phyloP scores from a whole-genome alignment of 1,140 invertebrate species.

The Zaprionus gabonicus region DNA sequence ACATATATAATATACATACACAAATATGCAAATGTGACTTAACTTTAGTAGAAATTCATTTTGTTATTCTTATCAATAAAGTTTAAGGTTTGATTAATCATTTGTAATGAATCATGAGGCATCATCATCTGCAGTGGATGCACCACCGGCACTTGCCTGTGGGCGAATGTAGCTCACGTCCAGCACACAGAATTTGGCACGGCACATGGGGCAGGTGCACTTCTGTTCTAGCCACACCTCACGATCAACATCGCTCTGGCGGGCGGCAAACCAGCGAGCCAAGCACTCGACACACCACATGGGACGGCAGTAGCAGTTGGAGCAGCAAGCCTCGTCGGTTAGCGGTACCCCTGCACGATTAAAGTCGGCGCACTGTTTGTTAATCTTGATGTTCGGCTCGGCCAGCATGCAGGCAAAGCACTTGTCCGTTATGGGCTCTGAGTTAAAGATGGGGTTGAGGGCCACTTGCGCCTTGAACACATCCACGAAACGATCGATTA shows the following conservation, averaged over 20 bases:
- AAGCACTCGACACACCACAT: constrained; percentile 96
- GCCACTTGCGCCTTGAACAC: constrained; percentile 92
- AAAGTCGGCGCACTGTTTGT: constrained; percentile 88
- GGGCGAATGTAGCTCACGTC: constrained; percentile 88
- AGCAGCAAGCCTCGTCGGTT: constrained; percentile 84
- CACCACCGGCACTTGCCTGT: neutral
- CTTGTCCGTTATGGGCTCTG: constrained; percentile 89
- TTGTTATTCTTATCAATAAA: constrained; percentile 67
- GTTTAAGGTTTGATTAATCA: constrained; percentile 56
- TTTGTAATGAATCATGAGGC: constrained; percentile 48
- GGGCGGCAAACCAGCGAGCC: constrained; percentile 94
- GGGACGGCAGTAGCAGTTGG: constrained; percentile 89
- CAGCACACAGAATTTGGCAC: constrained; percentile 93
- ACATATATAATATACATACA: constrained; percentile 18
- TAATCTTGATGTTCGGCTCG: constrained; percentile 91
- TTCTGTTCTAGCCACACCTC: constrained; percentile 93
- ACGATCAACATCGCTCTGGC: constrained; percentile 90
- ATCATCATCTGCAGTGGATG: constrained; percentile 23
- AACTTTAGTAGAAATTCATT: constrained; percentile 56
- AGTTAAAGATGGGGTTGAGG: constrained; percentile 89
- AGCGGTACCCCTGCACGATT: constrained; percentile 71
- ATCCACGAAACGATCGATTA: constrained; percentile 93
- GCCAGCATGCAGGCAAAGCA: constrained; percentile 96
- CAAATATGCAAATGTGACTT: constrained; percentile 46
- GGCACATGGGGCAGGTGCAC: constrained; percentile 95